phyloP scores from a whole-genome alignment of 2,113 vertebrate genomes.

The Syngnathoides biaculeatus region DNA sequence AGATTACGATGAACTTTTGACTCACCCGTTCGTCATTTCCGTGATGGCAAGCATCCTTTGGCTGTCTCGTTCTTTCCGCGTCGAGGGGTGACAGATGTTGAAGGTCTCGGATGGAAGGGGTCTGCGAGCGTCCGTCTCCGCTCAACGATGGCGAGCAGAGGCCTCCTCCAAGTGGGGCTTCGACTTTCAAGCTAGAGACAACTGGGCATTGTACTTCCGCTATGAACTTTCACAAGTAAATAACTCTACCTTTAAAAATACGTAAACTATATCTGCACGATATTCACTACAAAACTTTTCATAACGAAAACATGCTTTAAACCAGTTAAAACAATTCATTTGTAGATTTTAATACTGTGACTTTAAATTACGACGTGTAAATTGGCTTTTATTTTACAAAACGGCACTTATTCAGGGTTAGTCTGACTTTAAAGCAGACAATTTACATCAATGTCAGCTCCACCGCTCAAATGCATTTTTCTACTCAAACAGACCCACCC shows the following conservation, averaged over 20 bases:
- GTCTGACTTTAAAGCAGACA: not conserved
- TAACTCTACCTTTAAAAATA: not conserved
- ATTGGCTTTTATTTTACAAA: not conserved
- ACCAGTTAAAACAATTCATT: not conserved
- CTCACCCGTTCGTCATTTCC: conserved; percentile 74
- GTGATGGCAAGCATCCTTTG: conserved; percentile 60
- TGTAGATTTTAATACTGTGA: not conserved
- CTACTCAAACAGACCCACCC: conserved; percentile 23
- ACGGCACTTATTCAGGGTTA: not conserved
- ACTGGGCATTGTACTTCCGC: not conserved
- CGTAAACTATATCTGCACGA: not conserved
- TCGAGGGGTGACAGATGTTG: conserved; percentile 55
- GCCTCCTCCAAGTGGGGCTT: conserved; percentile 45
- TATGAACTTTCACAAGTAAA: conserved; percentile 29
- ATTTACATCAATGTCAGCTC: not conserved
- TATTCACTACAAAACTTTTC: not conserved
- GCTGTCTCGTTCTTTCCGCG: conserved; percentile 5
- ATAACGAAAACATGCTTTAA: not conserved
- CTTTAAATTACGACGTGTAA: not conserved
- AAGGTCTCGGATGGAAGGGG: conserved; percentile 19
- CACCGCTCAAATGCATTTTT: conserved; percentile 10
- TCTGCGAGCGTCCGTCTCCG: not conserved
- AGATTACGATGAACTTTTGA: not conserved
- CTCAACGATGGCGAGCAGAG: conserved; percentile 45
- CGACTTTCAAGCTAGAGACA: accelerated